Evolutionary conservation across 2,113 vertebrate species (phyloP).

Genomic region (Apteryx mantelli): DNA sequence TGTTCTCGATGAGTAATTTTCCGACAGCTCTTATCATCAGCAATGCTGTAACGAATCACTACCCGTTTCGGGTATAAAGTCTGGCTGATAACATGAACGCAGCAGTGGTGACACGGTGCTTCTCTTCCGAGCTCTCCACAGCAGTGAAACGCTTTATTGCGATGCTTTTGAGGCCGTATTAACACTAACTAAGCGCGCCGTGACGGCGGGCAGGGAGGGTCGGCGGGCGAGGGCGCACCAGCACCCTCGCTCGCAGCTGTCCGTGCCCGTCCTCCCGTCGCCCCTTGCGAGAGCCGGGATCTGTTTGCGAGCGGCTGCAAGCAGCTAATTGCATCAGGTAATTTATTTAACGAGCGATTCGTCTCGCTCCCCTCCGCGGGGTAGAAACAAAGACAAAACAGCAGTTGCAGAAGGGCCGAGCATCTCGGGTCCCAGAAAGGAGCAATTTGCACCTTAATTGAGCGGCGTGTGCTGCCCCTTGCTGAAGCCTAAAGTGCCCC

Average conservation of each 20-base stretch:
- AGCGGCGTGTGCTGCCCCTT: not conserved
- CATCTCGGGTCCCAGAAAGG: not conserved
- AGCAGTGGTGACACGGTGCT: not conserved
- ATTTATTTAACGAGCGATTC: no score
- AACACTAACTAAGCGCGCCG: no score
- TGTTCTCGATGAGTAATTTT: not conserved
- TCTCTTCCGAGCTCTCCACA: not conserved
- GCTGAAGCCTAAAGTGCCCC: not conserved
- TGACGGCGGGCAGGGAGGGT: no score
- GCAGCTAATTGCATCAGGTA: not conserved
- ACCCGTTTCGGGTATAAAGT: not conserved
- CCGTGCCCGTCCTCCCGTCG: no score
- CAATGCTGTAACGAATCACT: not conserved
- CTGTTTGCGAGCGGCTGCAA: not conserved
- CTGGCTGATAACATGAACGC: no score
- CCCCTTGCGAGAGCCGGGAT: not conserved
- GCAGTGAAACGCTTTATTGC: not conserved
- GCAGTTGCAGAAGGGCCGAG: not conserved
- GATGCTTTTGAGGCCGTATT: not conserved
- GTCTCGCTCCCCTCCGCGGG: not conserved
- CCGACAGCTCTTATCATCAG: not conserved
- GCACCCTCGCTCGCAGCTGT: no score
- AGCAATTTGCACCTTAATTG: not conserved
- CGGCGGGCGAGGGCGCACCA: no score
- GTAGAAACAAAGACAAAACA: no score